phyloP scores from a whole-genome alignment of 2,113 vertebrate genomes.

The Butorides virescens region DNA sequence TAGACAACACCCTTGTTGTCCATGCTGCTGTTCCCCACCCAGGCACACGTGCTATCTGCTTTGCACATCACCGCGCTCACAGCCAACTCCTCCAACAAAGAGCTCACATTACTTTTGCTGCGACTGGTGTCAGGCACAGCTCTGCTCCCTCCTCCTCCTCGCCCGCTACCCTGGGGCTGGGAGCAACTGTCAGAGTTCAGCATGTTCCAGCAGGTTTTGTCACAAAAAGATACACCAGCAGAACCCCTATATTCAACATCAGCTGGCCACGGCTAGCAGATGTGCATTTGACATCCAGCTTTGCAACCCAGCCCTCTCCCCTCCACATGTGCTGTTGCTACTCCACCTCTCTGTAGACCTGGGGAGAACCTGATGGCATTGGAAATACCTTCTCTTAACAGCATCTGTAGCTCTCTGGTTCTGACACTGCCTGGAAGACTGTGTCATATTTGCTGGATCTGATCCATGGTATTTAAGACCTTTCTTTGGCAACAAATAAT shows the following conservation, averaged over 20 bases:
- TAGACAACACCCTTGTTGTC: slow-evolving; percentile 47
- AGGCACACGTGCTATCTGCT: not conserved
- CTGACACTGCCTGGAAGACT: not conserved
- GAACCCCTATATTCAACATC: not conserved
- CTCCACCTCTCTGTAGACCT: not conserved
- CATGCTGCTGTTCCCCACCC: not conserved
- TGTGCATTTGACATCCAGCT: accelerated
- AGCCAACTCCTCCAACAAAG: accelerated
- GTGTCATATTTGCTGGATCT: not conserved
- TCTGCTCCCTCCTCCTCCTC: not conserved
- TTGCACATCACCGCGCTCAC: not conserved
- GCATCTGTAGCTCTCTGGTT: not conserved
- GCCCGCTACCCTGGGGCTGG: accelerated
- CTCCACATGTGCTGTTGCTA: accelerated
- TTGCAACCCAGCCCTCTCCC: not conserved
- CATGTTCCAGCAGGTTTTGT: not conserved
- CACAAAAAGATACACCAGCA: not conserved
- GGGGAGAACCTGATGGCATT: not conserved
- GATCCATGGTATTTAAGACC: not conserved
- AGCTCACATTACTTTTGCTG: accelerated
- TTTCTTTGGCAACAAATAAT: not conserved
- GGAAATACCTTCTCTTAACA: not conserved
- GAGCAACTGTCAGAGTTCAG: not conserved
- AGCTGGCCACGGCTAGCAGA: not conserved
- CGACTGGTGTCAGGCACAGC: not conserved